Conservation (phyloP, 1,140 invertebrate species). For the Thaumatotibia leucotreta region DNA sequence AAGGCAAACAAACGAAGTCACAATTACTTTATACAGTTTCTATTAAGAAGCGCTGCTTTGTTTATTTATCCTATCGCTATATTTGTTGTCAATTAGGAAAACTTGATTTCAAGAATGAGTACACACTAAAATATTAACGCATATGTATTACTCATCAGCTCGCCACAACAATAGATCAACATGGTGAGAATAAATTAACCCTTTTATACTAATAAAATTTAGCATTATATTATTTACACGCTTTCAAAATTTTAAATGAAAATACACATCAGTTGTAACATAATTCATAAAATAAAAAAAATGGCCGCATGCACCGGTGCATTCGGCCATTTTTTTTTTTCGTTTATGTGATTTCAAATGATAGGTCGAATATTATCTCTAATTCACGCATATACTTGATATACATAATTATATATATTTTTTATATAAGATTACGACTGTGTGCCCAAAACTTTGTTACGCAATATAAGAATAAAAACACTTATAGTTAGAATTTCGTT, state of each 20-base stretch:
- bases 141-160: constrained; percentile 1
- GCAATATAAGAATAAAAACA: background rate
- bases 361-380: background rate
- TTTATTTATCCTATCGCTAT: background rate
- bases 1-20: background rate
- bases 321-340: background rate
- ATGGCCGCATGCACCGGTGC: background rate
- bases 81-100: background rate
- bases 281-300: background rate
- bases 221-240: background rate
- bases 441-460: background rate
- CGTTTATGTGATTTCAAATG: background rate
- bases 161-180: background rate
- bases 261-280: background rate
- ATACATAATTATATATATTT: no score
- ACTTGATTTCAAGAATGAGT: background rate
- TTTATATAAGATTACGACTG: background rate
- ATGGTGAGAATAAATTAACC: constrained; percentile 2
- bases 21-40: background rate
- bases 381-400: no score
- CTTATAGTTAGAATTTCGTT: no score
- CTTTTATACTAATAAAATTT: background rate
- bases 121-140: background rate
- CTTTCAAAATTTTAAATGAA: background rate
- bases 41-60: background rate